These are phyloP conservation scores for Pseudorectes ferrugineus DNA, from an alignment of 2,113 vertebrate genomes.

Conservation along the genomic window DNA sequence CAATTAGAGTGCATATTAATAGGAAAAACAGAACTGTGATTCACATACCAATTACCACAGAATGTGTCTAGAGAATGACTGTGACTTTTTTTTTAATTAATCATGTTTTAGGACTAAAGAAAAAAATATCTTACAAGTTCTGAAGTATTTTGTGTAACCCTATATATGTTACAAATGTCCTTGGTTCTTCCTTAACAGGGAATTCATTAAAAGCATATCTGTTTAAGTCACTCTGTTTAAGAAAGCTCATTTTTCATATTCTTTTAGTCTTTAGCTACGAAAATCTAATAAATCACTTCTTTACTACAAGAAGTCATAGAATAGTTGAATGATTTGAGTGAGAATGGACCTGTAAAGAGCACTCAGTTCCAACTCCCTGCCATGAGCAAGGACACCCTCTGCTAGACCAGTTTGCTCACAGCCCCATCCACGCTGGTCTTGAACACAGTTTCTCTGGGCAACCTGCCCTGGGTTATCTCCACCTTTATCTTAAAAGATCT, in stretches of 20 bases:
- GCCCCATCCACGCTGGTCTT: no score
- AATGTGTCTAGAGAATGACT: neutral
- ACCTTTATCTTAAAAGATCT: neutral
- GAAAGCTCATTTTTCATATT: neutral
- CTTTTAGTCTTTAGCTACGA: neutral
- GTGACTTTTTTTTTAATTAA: neutral
- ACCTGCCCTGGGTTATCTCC: accelerated
- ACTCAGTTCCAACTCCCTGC: neutral
- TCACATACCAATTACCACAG: neutral
- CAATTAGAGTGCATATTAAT: neutral
- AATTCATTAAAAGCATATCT: neutral
- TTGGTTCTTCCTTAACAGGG: neutral
- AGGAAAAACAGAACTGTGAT: neutral
- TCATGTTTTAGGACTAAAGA: neutral
- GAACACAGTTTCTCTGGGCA: neutral
- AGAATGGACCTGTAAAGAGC: neutral
- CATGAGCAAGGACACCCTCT: neutral
- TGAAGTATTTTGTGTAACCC: neutral
- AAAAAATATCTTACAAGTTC: neutral
- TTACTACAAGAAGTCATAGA: neutral
- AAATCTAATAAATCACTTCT: neutral
- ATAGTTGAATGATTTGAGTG: neutral
- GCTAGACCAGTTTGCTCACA: neutral
- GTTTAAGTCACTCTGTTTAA: neutral
- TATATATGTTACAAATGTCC: neutral